These are phyloP conservation scores for Deilephila porcellus DNA, from an alignment of 2,888 invertebrate genomes.

Conservation along the genomic window DNA sequence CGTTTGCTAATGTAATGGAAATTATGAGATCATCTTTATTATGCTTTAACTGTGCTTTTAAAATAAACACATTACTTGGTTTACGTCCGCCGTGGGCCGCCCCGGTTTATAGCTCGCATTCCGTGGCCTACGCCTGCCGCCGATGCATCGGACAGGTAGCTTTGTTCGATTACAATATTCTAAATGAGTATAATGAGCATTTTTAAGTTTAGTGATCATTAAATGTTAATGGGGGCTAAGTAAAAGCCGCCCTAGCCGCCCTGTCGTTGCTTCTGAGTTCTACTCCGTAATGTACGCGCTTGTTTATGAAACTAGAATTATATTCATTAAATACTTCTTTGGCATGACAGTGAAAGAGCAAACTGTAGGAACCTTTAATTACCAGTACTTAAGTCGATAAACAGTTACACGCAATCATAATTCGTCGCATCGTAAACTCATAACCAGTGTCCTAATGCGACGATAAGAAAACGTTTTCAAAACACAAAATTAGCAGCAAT, in stretches of 20 bases:
- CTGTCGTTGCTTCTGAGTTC: not conserved
- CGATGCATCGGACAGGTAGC: conserved; percentile 54
- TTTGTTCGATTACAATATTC: conserved; percentile 56
- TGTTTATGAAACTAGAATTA: conserved; percentile 7
- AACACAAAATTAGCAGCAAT: not conserved
- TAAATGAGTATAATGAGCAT: conserved; percentile 43
- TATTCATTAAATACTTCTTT: conserved; percentile 5
- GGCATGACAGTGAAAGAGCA: not conserved
- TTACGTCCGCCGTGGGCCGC: conserved; percentile 35
- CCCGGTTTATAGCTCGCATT: conserved; percentile 53
- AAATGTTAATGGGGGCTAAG: conserved; percentile 26
- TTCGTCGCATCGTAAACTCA: not conserved
- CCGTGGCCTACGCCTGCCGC: conserved; percentile 49
- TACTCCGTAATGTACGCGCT: no score
- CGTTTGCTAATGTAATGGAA: conserved; percentile 77
- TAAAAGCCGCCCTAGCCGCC: conserved; percentile 7
- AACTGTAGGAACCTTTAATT: not conserved
- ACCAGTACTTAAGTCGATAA: not conserved
- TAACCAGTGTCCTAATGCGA: not conserved
- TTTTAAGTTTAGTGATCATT: conserved; percentile 28
- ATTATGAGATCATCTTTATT: conserved; percentile 75
- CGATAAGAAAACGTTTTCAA: not conserved
- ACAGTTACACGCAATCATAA: not conserved
- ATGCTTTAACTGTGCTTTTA: conserved; percentile 76
- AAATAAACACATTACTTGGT: conserved; percentile 71